Conservation (phyloP, 2,888 invertebrate species). For the Drosophila dives region DNA sequence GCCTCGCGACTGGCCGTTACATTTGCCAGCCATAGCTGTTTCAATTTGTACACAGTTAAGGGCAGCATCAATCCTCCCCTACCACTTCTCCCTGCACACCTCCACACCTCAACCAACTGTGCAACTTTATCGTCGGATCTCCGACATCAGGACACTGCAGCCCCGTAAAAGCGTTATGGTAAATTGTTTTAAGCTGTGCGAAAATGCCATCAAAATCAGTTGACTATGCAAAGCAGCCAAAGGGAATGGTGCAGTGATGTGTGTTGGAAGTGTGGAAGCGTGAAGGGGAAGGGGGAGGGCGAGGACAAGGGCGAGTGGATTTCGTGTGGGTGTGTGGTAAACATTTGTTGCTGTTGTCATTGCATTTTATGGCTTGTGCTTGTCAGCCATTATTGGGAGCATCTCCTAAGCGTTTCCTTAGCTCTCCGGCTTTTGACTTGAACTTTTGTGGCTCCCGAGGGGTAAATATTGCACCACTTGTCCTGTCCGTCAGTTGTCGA, state of each 20-base stretch:
- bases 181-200: conserved; percentile 79
- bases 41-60: conserved; percentile 71
- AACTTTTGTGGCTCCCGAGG: conserved; percentile 50
- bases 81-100: not conserved
- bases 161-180: conserved; percentile 76
- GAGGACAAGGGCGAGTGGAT: too few relatives aligned
- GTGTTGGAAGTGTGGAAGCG: not conserved
- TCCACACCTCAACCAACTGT: not conserved
- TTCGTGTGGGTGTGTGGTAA: conserved; percentile 3
- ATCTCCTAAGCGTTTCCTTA: conserved; percentile 53
- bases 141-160: conserved; percentile 66
- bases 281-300: not conserved
- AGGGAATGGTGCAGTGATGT: not conserved
- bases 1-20: conserved; percentile 48
- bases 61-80: conserved; percentile 38
- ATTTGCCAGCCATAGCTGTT: conserved; percentile 52
- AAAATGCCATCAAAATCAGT: conserved; percentile 81
- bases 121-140: conserved; percentile 43
- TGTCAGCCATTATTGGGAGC: conserved; percentile 75
- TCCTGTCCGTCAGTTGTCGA: conserved; percentile 22
- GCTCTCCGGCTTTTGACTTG: conserved; percentile 26
- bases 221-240: conserved; percentile 75
- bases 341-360: conserved; percentile 69
- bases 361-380: conserved; percentile 79
- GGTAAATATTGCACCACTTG: conserved; percentile 34